These are phyloP conservation scores for Cossypha heuglini DNA, from an alignment of 2,797 vertebrate genomes.

Conservation along the genomic window DNA sequence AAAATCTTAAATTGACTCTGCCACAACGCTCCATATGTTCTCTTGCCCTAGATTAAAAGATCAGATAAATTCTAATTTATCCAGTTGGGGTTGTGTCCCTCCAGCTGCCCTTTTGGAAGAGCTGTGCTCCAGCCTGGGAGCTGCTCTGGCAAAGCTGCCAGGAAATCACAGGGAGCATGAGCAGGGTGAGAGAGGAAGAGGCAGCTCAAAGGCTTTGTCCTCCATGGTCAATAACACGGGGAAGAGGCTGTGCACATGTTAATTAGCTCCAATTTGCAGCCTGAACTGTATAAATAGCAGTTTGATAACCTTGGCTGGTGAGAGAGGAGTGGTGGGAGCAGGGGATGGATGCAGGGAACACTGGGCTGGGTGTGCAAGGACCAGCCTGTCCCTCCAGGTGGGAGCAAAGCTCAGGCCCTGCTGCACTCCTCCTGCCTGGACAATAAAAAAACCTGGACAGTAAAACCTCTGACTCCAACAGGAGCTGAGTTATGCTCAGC, in stretches of 20 bases:
- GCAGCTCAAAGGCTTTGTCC: background rate
- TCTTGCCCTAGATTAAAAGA: background rate
- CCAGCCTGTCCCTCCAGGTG: background rate
- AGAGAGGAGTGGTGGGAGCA: background rate
- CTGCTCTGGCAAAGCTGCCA: background rate
- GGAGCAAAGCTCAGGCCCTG: background rate
- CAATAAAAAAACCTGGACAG: background rate
- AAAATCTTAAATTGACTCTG: background rate
- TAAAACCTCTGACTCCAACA: background rate
- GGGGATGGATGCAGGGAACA: background rate
- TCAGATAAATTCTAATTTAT: background rate
- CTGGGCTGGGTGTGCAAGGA: background rate
- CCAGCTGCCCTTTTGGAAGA: background rate
- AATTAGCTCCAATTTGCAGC: background rate
- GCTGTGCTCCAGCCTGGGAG: background rate
- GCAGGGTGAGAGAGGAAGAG: background rate
- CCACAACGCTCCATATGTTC: background rate
- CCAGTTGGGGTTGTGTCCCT: background rate
- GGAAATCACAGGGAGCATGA: fast-evolving
- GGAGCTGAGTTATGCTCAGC: background rate
- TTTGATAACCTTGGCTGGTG: too few species aligned
- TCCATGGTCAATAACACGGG: fast-evolving
- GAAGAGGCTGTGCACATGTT: background rate
- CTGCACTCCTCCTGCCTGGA: fast-evolving
- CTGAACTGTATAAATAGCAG: background rate